phyloP scores from a whole-genome alignment of 2,797 vertebrate species.

The Zenarchopterus dispar region DNA sequence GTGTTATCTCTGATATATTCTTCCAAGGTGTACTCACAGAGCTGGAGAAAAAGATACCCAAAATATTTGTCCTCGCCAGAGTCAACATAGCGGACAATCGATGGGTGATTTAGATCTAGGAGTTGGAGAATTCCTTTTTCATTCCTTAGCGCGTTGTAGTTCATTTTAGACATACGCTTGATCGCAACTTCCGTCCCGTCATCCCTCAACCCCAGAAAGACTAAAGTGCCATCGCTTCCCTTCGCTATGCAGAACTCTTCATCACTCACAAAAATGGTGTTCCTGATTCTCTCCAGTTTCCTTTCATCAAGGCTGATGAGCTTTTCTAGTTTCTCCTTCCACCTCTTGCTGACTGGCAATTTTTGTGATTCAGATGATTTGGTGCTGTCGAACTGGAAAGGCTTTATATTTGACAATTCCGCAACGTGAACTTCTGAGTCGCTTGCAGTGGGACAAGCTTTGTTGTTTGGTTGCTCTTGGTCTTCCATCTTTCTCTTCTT shows the following conservation, averaged over 20 bases:
- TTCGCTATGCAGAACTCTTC: conserved; percentile 63
- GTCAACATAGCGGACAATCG: conserved; percentile 73
- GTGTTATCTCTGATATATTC: conserved; percentile 45
- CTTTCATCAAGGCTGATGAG: conserved; percentile 31
- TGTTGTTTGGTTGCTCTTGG: not conserved
- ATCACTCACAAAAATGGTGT: conserved; percentile 45
- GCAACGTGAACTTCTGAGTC: not conserved
- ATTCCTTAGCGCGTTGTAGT: conserved; percentile 63
- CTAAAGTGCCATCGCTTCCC: conserved; percentile 72
- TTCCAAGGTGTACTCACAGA: conserved; percentile 75
- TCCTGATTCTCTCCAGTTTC: conserved; percentile 29
- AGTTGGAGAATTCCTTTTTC: conserved; percentile 63
- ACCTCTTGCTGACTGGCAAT: conserved; percentile 58
- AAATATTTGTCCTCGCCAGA: conserved; percentile 66
- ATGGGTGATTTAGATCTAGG: conserved; percentile 51
- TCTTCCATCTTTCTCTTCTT: conserved; percentile 38
- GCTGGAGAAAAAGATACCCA: conserved; percentile 76
- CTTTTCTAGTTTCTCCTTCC: conserved; percentile 51
- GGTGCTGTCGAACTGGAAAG: accelerated
- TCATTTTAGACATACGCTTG: conserved; percentile 65
- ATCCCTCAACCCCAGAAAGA: conserved; percentile 70
- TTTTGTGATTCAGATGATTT: not conserved
- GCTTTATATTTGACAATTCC: not conserved
- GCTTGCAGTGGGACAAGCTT: not conserved
- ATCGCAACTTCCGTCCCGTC: conserved; percentile 78